These are phyloP conservation scores for Nephrotoma flavescens DNA, from an alignment of 2,888 invertebrate species.

Conservation along the genomic window DNA sequence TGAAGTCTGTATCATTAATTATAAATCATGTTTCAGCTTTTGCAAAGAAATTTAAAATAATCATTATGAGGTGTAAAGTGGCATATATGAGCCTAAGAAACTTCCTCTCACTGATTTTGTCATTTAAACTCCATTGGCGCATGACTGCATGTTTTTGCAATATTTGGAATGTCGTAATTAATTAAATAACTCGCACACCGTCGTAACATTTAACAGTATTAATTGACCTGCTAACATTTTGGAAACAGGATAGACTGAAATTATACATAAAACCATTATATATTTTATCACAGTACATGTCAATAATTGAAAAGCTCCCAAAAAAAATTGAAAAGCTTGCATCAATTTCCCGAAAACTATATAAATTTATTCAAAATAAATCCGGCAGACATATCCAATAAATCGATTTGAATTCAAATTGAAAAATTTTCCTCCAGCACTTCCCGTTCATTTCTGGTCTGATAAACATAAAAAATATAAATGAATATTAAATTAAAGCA, in stretches of 20 bases:
- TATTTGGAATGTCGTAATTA: too few relatives aligned
- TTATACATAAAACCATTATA: neutral
- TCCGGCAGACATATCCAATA: neutral
- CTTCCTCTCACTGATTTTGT: too few relatives aligned
- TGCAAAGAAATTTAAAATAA: too few relatives aligned
- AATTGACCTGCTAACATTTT: neutral
- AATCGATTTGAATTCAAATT: neutral
- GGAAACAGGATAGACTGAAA: neutral
- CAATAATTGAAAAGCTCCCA: neutral
- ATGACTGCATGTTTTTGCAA: too few relatives aligned
- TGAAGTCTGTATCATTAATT: too few relatives aligned
- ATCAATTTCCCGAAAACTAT: neutral
- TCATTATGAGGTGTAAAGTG: too few relatives aligned
- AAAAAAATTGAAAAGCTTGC: neutral
- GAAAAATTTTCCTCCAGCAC: neutral
- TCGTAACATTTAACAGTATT: too few relatives aligned
- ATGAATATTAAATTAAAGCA: neutral
- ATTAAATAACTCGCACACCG: too few relatives aligned
- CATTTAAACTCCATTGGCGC: too few relatives aligned
- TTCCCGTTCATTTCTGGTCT: neutral
- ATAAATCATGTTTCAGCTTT: too few relatives aligned
- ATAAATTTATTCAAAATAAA: neutral
- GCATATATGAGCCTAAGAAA: too few relatives aligned
- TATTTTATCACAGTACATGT: neutral
- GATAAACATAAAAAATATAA: neutral